A percentile compares a stretch with the other conserved stretches of the same genome.
Conservation (phyloP, 2,113 vertebrate species). For the Sphyrna mokarran region DNA sequence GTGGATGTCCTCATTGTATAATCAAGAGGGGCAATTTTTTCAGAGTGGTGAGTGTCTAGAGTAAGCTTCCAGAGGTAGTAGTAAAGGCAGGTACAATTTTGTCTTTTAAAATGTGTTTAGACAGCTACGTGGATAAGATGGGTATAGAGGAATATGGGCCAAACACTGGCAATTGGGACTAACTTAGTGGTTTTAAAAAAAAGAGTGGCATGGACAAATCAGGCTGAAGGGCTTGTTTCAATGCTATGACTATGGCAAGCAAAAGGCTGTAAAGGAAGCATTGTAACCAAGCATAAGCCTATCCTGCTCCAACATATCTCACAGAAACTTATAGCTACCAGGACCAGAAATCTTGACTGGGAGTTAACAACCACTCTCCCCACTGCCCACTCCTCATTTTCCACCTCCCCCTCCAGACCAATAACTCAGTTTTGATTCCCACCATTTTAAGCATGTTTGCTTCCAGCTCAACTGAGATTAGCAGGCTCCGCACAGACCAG, state of each 20-base stretch:
- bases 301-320: not conserved
- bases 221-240: no score
- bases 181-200: no score
- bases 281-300: not conserved
- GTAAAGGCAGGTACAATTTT: no score
- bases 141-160: no score
- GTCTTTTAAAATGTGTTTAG: no score
- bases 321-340: not conserved
- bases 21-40: no score
- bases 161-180: no score
- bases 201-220: no score
- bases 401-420: not conserved
- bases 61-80: no score
- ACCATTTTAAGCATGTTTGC: not conserved
- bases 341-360: not conserved
- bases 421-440: not conserved
- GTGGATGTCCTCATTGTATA: not conserved
- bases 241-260: no score
- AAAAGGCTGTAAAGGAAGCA: not conserved
- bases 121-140: no score
- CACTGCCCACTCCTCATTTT: not conserved
- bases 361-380: not conserved
- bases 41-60: no score
- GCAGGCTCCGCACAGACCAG: not conserved
- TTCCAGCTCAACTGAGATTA: not conserved